phyloP scores from a whole-genome alignment of 2,888 invertebrate genomes.

The Drosophila greeni region DNA sequence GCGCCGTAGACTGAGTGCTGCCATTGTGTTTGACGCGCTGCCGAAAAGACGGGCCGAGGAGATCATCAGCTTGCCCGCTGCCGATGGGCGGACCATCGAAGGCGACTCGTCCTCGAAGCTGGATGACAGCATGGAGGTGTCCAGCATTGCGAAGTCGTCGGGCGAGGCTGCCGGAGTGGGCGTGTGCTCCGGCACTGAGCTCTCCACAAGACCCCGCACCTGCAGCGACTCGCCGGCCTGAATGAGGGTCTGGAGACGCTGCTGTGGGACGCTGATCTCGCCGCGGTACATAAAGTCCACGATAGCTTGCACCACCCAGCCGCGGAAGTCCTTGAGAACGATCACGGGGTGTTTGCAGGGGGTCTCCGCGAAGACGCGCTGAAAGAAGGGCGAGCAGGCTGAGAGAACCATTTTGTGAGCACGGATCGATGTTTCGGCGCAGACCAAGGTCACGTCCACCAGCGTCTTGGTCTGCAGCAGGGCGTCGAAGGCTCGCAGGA shows the following conservation, averaged over 20 bases:
- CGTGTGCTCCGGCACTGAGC: conserved; percentile 80
- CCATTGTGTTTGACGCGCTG: conserved; percentile 62
- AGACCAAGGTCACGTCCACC: conserved; percentile 94
- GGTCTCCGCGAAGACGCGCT: conserved; percentile 92
- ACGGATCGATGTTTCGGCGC: conserved; percentile 89
- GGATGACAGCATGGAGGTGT: conserved; percentile 75
- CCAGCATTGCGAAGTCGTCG: conserved; percentile 76
- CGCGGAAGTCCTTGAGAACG: conserved; percentile 92
- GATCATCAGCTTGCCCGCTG: conserved; percentile 74
- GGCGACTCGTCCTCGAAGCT: conserved; percentile 79
- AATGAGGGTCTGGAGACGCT: conserved; percentile 89
- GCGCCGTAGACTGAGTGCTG: conserved; percentile 64
- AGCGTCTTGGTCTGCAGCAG: conserved; percentile 91
- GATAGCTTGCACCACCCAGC: conserved; percentile 92
- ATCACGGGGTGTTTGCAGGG: conserved; percentile 96
- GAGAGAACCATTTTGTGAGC: conserved; percentile 95
- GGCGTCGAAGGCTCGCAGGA: conserved; percentile 92
- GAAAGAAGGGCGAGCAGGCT: conserved; percentile 93
- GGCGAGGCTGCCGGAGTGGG: conserved; percentile 78
- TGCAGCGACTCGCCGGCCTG: conserved; percentile 93
- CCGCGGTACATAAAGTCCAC: conserved; percentile 97
- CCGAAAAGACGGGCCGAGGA: conserved; percentile 76
- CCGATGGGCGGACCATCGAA: conserved; percentile 76
- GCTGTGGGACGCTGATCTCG: conserved; percentile 92
- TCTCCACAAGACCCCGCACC: conserved; percentile 87